Conservation (phyloP, 2,797 vertebrate species). For the Gymnothorax javanicus region DNA sequence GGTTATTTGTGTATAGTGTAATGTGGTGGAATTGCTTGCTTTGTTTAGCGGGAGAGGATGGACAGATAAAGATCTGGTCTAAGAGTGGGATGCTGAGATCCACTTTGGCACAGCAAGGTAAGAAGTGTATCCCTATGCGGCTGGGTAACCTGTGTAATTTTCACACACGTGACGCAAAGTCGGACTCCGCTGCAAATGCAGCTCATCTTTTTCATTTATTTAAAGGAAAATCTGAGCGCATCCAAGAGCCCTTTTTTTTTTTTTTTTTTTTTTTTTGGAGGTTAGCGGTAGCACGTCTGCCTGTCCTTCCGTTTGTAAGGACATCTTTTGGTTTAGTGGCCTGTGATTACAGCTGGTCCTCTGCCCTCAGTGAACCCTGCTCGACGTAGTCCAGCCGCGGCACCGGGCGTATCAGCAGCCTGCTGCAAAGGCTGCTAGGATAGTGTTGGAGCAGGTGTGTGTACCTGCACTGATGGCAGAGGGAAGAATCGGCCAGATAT, state of each 20-base stretch:
- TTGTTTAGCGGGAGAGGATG: conserved; percentile 88
- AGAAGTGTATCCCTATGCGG: conserved; percentile 23
- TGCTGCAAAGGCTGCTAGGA: conserved; percentile 12
- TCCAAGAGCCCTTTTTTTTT: neutral
- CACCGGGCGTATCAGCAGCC: neutral
- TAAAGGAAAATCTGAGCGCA: too few species aligned
- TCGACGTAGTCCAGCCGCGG: neutral
- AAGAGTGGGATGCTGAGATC: conserved; percentile 97
- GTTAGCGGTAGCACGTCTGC: neutral
- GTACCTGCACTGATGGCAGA: neutral
- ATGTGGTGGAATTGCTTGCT: conserved; percentile 29
- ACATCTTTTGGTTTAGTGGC: conserved; percentile 10
- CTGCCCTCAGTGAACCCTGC: conserved; percentile 4
- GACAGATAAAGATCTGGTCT: conserved; percentile 98
- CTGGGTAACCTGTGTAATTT: neutral
- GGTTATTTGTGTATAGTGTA: neutral
- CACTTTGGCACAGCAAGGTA: conserved; percentile 92
- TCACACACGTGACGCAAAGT: too few species aligned
- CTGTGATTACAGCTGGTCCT: conserved; percentile 13
- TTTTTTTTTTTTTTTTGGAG: neutral
- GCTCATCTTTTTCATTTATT: too few species aligned
- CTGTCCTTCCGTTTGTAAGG: neutral
- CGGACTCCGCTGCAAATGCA: too few species aligned
- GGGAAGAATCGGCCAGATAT: neutral
- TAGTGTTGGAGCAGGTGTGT: neutral